Percentiles rank a stretch among this genome's conserved stretches.
These are phyloP conservation scores for Aurelia sp. DNA, from an alignment of 30 jellyfish, hydroid and myxozoan genomes.

Conservation along the genomic window DNA sequence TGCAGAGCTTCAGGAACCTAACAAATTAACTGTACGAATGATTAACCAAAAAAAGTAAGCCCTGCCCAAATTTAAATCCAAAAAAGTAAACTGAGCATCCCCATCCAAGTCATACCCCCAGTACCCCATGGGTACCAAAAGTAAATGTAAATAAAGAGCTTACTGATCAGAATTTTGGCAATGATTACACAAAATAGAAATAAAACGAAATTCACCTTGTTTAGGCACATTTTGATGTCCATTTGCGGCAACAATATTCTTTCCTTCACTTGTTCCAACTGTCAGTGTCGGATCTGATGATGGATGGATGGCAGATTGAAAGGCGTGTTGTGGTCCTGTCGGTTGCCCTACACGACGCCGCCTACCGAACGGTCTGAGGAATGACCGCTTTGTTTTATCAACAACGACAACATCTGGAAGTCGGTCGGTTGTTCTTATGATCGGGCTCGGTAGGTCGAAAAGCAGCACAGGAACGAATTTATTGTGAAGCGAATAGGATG, in stretches of 20 bases:
- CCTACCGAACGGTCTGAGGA: conserved; percentile 40
- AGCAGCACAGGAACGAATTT: conserved; percentile 77
- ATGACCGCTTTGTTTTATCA: conserved; percentile 37
- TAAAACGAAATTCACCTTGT: conserved; percentile 11
- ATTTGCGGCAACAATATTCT: conserved; percentile 14
- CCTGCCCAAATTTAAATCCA: too few relatives aligned
- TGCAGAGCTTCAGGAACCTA: too few relatives aligned
- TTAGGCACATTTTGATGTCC: conserved; percentile 36
- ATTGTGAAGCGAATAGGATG: conserved; percentile 83
- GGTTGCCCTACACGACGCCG: conserved; percentile 33
- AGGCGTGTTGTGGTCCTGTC: conserved; percentile 18
- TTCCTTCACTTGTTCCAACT: conserved; percentile 18
- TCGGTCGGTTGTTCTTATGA: conserved; percentile 13
- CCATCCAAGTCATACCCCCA: too few relatives aligned
- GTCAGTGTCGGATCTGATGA: conserved; percentile 23
- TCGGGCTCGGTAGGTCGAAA: conserved; percentile 68
- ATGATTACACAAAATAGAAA: too few relatives aligned
- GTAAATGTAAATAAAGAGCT: too few relatives aligned
- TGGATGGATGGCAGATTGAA: conserved; percentile 50
- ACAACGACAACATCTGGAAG: conserved; percentile 68
- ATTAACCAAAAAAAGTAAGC: too few relatives aligned
- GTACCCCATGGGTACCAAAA: too few relatives aligned
- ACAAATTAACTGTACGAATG: too few relatives aligned
- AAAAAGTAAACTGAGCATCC: too few relatives aligned
- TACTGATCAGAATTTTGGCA: too few relatives aligned